Evolutionary conservation across 2,888 invertebrate species (phyloP), one percentile per base, ranked within the genome.

Genomic region (Hesperia comma): DNA sequence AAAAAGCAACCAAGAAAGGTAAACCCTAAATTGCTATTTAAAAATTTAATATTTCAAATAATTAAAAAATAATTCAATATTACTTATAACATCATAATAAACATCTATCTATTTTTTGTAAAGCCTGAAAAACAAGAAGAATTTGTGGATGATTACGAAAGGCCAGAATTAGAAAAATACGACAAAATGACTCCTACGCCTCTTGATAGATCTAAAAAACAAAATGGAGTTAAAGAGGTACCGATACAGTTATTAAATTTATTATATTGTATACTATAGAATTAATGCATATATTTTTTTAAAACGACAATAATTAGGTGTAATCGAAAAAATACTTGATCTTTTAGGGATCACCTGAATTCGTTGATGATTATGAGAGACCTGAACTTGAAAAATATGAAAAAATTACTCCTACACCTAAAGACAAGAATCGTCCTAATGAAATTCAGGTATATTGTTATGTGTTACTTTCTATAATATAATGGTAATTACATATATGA

Each of bases 291-390:
- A 26, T 26, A 4, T 26, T 5, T 26, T 26, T 26, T 26, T 26
- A 26, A 26, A 26, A 26, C 5, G 5, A 26, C 2, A 4, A 4
- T 26, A 26, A 26, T 4, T 26, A 4, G 26, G 26, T 26, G 5
- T 26, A 4, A 67, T 70, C 61, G 51, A 33, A 58, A 58, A 32
- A 14, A 40, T 55, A 63, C 43, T 21, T 54, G 7, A 26, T 60
- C 71, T 86, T 83, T 72, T 86, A 91, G 91, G 86, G 78, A 63
- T 79, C 79, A 69, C 80, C 92, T 61, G 94, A 94, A 71, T 89
- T 94, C 41, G 85, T 94, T 72, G 95, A 95, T 43, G 96, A 96
- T 87, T 96, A 96, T 78, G 95, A 96, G 79, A 94, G 95, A 75
- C 94, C 96, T 0, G 94, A 94, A 73, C 89, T 96, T 62, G 96